Percentiles rank a stretch among this genome's conserved stretches.
phyloP scores from a whole-genome alignment of 2,113 vertebrate species.

The Coptodon rendalli region DNA sequence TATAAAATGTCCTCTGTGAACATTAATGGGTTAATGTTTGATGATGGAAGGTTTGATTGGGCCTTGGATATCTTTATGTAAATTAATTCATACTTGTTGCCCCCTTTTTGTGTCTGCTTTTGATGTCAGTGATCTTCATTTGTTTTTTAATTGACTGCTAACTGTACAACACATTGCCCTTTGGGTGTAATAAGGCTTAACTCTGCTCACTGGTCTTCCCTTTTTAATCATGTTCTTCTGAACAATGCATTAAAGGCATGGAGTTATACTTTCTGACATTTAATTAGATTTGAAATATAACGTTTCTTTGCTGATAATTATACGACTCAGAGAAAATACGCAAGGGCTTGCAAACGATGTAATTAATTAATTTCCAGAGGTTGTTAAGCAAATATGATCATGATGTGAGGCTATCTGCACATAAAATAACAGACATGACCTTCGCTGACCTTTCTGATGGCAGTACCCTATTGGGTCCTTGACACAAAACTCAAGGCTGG shows the following conservation, averaged over 20 bases:
- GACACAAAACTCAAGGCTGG: constrained; percentile 24
- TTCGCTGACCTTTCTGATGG: constrained; percentile 5
- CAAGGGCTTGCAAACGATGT: neutral
- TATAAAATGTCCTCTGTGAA: neutral
- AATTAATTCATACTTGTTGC: neutral
- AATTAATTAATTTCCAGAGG: neutral
- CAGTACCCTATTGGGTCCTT: neutral
- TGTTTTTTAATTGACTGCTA: neutral
- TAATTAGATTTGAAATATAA: neutral
- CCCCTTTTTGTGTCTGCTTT: neutral
- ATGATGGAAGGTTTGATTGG: neutral
- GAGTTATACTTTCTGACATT: neutral
- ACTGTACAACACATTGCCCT: neutral
- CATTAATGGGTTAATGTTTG: neutral
- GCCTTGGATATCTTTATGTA: neutral
- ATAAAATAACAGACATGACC: neutral
- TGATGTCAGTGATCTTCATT: neutral
- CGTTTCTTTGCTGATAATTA: neutral
- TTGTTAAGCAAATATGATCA: neutral
- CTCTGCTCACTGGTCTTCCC: neutral
- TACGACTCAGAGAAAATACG: neutral
- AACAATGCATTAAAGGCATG: neutral
- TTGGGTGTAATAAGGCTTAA: neutral
- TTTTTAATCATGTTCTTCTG: neutral
- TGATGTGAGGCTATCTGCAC: neutral